Evolutionary conservation across 1,140 invertebrate genomes (phyloP).

Genomic region (Kradibia gibbosae): DNA sequence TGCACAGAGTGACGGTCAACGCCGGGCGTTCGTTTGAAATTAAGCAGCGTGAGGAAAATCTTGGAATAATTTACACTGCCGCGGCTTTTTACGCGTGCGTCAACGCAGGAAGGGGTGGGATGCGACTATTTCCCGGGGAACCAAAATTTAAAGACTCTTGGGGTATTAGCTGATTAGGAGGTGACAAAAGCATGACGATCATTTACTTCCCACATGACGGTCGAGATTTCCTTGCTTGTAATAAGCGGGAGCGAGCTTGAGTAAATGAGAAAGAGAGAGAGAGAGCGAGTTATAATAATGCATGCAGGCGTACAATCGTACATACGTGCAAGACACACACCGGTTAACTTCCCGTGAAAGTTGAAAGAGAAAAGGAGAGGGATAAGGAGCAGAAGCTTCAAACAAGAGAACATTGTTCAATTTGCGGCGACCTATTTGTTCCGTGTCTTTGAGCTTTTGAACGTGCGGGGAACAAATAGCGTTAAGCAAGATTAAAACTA

Average conservation of each 20-base stretch:
- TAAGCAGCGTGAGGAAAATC: background rate
- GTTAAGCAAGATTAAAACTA: background rate
- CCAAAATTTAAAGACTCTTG: background rate
- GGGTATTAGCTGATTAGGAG: background rate
- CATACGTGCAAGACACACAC: background rate
- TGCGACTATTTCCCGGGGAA: background rate
- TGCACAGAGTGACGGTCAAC: slow-evolving; percentile 11
- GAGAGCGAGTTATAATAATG: too few relatives aligned
- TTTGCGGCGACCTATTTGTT: background rate
- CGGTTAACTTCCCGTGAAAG: slow-evolving; percentile 1
- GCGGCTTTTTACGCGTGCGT: background rate
- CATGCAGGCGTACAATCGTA: background rate
- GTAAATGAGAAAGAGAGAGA: background rate
- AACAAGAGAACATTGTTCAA: background rate
- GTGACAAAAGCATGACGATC: background rate
- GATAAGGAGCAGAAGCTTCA: background rate
- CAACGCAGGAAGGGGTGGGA: background rate
- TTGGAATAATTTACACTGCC: background rate
- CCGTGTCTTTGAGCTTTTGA: background rate
- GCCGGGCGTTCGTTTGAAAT: background rate
- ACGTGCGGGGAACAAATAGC: background rate
- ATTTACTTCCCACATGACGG: background rate
- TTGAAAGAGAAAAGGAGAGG: slow-evolving; percentile 3
- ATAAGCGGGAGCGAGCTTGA: background rate
- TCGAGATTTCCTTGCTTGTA: background rate